Evolutionary conservation across 2,888 invertebrate species (phyloP), one percentile per base, ranked within the genome.

Genomic region (Nomada flava): DNA sequence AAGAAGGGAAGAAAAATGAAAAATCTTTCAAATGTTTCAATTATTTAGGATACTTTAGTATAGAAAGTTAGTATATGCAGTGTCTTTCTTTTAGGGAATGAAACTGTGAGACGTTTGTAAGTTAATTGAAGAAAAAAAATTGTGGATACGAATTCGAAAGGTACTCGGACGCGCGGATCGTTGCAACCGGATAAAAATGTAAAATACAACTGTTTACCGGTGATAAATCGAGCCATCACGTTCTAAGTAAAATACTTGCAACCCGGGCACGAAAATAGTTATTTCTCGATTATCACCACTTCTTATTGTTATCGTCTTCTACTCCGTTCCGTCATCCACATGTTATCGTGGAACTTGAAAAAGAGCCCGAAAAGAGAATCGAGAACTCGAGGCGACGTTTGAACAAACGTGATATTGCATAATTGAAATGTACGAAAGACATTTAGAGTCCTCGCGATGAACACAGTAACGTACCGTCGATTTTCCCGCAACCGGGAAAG

Each of bases 241-340:
- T 69, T 68, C 68, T 60, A 67, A 57, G 59, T 69, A 72, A 47
- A 47, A 78, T 15, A 71, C 52, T 78, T 83, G 79, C 80, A 76
- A 83, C 76, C 74, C 86, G 80, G 71, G 84, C 80, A 85, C 85
- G 72, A 84, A 53, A 55, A 57, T 76, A 76, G 65, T 82, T 79
- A 52, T 71, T 64, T 74, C 73, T 83, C 83, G 73, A 85, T 73
- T 79, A 72, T 85, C 85, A 82, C 79, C 83, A 83, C 79, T 85
- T 84, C 81, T 80, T 78, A 76, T 82, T 74, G 78, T 84, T 83
- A 83, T 86, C 88, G 88, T 80, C 78, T 82, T 82, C 77, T 79
- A 79, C 84, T 86, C 81, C 87, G 88, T 92, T 91, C 91, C 92
- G 92, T 93, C 92, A 93, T 91, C 92, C 93, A 93, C 92, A 93